Evolutionary conservation across 2,113 vertebrate genomes (phyloP).

Genomic region (Bufo bufo): DNA sequence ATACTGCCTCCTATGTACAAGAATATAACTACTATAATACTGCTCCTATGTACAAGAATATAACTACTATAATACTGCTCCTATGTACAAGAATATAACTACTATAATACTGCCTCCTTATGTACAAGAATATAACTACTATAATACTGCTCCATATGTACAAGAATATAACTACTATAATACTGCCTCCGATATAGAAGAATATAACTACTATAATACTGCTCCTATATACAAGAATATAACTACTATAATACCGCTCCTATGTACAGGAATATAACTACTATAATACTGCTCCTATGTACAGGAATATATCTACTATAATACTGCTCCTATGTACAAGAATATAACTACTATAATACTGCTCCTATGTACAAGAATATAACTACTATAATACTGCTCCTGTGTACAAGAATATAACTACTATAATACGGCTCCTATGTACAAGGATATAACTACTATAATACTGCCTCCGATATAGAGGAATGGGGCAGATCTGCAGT

Average conservation of each 20-base stretch:
- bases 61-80: neutral
- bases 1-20: neutral
- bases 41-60: neutral
- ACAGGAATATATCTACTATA: neutral
- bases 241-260: neutral
- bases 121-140: conserved; percentile 1
- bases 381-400: neutral
- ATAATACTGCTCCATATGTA: neutral
- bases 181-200: neutral
- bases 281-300: too few species aligned
- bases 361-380: neutral
- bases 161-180: conserved; percentile 1
- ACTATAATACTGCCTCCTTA: neutral
- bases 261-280: too few species aligned
- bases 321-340: neutral
- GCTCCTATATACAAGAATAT: neutral
- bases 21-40: neutral
- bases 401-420: too few species aligned
- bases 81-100: neutral
- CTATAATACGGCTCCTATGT: too few species aligned
- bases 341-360: neutral
- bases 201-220: neutral
- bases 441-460: neutral
- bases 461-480: neutral
- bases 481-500: neutral